Conservation (phyloP, 2,888 invertebrate genomes). For the Aphodius granarius region DNA sequence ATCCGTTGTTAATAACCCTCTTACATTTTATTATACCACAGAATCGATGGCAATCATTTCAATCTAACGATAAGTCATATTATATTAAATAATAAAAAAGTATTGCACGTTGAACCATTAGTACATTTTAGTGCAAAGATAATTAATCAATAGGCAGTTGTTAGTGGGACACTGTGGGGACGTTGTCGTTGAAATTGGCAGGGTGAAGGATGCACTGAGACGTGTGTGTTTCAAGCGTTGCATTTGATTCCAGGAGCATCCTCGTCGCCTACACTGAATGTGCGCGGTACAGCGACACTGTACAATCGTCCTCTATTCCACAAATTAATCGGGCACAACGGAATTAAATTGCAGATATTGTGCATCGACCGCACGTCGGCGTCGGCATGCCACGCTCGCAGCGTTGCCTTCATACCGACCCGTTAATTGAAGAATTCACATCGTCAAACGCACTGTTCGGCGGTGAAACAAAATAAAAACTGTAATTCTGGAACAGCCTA, state of each 20-base stretch:
- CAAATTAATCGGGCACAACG: not conserved
- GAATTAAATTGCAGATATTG: not conserved
- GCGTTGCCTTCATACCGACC: not conserved
- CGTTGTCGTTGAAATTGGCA: not conserved
- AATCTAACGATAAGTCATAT: no score
- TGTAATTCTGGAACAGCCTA: not conserved
- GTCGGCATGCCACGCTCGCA: not conserved
- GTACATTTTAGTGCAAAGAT: not conserved
- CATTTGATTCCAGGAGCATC: not conserved
- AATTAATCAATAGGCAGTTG: not conserved
- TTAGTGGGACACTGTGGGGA: not conserved
- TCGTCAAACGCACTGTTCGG: not conserved
- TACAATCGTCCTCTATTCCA: not conserved
- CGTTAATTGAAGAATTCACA: not conserved
- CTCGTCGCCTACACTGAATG: not conserved
- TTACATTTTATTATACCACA: not conserved
- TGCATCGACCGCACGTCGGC: no score
- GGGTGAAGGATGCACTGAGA: not conserved
- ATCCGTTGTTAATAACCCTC: not conserved
- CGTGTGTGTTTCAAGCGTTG: not conserved
- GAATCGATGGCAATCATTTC: not conserved
- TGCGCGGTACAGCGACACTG: not conserved
- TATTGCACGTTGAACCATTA: not conserved
- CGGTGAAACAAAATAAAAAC: not conserved
- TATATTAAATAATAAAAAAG: no score